Base-by-base conservation (phyloP, 2,888 invertebrate species). In the Mechanitis messenoides region DNA sequence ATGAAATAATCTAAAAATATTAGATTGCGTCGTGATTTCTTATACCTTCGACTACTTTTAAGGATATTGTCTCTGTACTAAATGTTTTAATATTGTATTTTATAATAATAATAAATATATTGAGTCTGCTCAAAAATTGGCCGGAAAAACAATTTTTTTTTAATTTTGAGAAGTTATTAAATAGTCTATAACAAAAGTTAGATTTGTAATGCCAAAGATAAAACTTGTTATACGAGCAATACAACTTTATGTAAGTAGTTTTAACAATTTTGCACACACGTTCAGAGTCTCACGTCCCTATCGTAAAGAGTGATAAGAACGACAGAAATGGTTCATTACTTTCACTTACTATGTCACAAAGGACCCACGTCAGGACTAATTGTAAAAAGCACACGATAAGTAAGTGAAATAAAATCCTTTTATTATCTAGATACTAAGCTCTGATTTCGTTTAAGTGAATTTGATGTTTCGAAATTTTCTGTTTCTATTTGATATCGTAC, bases 311-410 rank as follows among this genome's bases (percentile, higher is more conserved):
- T 80, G 79, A 82, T 85, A 78, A 80, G 77, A 69, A 60, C 66
- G 76, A 84, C 85, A 83, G 77, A 80, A 81, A 81, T 76, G 75
- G 81, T 78, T 75, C 85, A 80, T 86, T 84, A 79, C 75, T 87
- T 84, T 80, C 79, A 77, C 78, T 86, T 85, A 86, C 64, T 45
- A 63, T 47, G 62, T 64, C 63, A 66, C 65, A 65, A 62, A 63
- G 58, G 56, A 59, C 65, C 57, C 6, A 35, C 56, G 59, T 62
- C 64, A 54, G 56, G 53, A 63, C 59, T 72, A 72, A 81, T 77
- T 78, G 81, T 79, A 74, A 80, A 74, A 76, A 68, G 66, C 64
- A 59, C 53, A 55, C 60, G 58, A 55, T 56, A 55, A 56, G 60
- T 61, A 67, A 67, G 58, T 64, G 64, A 61, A 68, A 67, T 38